Percentiles rank a stretch among this genome's conserved stretches.
These are phyloP conservation scores for Psettodes erumei DNA, from an alignment of 2,113 vertebrate genomes.

Conservation along the genomic window DNA sequence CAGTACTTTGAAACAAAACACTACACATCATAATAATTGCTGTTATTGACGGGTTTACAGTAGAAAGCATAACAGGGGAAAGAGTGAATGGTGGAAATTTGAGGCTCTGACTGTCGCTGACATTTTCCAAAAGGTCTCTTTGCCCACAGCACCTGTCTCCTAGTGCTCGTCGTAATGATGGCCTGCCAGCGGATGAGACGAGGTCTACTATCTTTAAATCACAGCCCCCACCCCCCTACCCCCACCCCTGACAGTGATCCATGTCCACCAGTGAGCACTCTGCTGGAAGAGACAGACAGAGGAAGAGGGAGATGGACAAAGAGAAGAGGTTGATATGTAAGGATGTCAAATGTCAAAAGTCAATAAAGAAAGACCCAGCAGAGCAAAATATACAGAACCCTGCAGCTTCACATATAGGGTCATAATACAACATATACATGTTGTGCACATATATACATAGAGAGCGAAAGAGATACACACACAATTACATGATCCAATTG, in stretches of 20 bases:
- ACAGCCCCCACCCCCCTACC: slow-evolving; percentile 58
- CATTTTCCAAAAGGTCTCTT: slow-evolving; percentile 73
- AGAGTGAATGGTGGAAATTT: slow-evolving; percentile 58
- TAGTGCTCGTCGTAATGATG: slow-evolving; percentile 62
- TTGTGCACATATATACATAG: neutral
- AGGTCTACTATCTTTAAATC: slow-evolving; percentile 71
- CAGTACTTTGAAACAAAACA: slow-evolving; percentile 49
- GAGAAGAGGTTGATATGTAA: slow-evolving; percentile 34
- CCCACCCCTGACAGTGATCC: slow-evolving; percentile 58
- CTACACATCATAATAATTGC: neutral
- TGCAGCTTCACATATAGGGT: neutral
- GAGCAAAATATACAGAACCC: neutral
- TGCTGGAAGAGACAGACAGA: slow-evolving; percentile 54
- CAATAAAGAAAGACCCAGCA: slow-evolving; percentile 32
- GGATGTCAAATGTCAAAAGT: slow-evolving; percentile 51
- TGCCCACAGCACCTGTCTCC: slow-evolving; percentile 47
- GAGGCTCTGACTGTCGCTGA: slow-evolving; percentile 64
- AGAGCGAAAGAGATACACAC: neutral
- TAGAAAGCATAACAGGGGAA: slow-evolving; percentile 33
- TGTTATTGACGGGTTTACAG: slow-evolving; percentile 51
- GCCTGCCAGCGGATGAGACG: slow-evolving; percentile 59
- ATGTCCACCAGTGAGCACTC: slow-evolving; percentile 58
- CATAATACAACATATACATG: neutral
- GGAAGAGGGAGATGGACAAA: slow-evolving; percentile 36
- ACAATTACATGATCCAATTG: neutral